These are phyloP conservation scores for Tichodroma muraria DNA, from an alignment of 2,113 vertebrate species.

Conservation along the genomic window DNA sequence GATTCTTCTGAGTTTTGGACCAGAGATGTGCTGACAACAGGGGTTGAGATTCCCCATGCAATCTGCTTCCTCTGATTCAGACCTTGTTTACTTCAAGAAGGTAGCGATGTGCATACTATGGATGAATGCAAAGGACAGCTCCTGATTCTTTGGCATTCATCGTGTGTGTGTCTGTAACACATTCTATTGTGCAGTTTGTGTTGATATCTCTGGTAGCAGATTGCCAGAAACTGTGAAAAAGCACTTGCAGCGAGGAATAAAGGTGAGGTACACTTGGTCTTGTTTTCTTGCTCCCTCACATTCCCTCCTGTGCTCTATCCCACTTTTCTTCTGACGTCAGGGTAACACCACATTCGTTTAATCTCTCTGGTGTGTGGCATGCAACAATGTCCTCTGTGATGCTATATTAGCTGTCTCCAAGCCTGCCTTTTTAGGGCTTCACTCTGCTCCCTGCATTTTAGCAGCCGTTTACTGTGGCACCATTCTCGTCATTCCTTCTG, in stretches of 20 bases:
- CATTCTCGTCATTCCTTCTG: slow-evolving; percentile 30
- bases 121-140: not conserved
- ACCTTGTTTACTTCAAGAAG: not conserved
- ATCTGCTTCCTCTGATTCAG: not conserved
- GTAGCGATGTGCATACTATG: rapidly evolving
- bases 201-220: not conserved
- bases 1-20: not conserved
- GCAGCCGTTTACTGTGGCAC: not conserved
- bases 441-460: not conserved
- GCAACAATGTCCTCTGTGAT: not conserved
- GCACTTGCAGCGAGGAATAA: not conserved
- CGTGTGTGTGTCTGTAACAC: rapidly evolving
- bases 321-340: not conserved
- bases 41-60: not conserved
- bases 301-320: not conserved
- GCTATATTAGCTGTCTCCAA: not conserved
- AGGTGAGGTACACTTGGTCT: not conserved
- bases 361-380: not conserved
- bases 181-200: not conserved
- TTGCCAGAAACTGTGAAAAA: not conserved
- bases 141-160: not conserved
- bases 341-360: not conserved
- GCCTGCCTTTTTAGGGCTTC: not conserved
- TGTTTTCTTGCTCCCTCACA: not conserved
- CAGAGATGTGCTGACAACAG: not conserved